Percentiles rank a stretch among this genome's conserved stretches.
phyloP scores from a whole-genome alignment of 2,797 vertebrate genomes.

The Anas acuta region DNA sequence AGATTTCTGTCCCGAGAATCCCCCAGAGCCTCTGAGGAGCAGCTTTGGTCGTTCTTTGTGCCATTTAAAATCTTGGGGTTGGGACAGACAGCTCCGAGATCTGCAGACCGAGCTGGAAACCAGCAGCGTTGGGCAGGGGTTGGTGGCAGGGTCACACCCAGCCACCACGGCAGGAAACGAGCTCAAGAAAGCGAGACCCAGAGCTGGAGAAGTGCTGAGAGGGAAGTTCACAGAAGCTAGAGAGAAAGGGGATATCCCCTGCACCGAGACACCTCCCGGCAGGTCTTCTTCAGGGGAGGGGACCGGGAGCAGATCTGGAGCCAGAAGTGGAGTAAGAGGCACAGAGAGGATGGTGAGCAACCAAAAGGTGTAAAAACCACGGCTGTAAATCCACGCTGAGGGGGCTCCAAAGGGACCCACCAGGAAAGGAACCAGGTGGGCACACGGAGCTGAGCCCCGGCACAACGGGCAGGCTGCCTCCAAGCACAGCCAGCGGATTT shows the following conservation, averaged over 20 bases:
- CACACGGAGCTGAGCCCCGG: background rate
- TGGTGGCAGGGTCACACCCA: accelerated
- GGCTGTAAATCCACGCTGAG: background rate
- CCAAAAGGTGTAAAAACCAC: background rate
- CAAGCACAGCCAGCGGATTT: background rate
- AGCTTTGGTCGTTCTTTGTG: background rate
- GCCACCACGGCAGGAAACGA: background rate
- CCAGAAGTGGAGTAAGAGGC: background rate
- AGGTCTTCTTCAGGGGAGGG: background rate
- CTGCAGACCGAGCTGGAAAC: background rate
- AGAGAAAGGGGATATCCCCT: background rate
- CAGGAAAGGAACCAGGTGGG: background rate
- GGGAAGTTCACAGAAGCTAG: background rate
- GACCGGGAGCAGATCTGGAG: background rate
- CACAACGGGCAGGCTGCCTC: background rate
- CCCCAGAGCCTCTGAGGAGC: background rate
- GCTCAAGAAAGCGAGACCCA: background rate
- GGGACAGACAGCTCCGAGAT: too few relatives aligned
- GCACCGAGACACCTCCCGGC: background rate
- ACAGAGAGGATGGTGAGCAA: background rate
- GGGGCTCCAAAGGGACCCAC: background rate
- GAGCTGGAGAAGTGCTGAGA: background rate
- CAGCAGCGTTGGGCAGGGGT: background rate
- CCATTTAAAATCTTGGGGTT: background rate
- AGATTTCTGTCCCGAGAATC: background rate